Base-by-base conservation (phyloP, 2,888 invertebrate species). In the Aromia moschata region DNA sequence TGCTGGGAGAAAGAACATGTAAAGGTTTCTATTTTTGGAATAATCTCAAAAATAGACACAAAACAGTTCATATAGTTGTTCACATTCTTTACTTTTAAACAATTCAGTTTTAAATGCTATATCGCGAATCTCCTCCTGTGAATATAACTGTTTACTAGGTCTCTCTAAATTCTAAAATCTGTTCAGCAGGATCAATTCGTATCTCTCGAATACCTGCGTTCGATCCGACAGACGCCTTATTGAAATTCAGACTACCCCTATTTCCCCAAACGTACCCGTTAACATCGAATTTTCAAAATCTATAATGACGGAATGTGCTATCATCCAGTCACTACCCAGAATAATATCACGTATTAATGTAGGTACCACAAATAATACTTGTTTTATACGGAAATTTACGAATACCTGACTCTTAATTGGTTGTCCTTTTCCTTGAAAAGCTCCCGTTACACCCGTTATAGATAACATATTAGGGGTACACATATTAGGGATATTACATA, bases 281-380 rank as follows among this genome's bases (percentile, higher is more conserved):
- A 49, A 18, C 7, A 12, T 12, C 7, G 17, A 16, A 49, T 56
- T 49, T 3, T 43, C 30, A 43, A 45, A 55, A 43, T 56, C 38
- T 10, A 59, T 14, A 14, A 45, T 16, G 9, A 59, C 30, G 5
- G 31, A 11, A 49, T 38, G 16, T 11, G 56, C 25, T 9, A 12
- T 31, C 45, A 59, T 15, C 59, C 59, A 59, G 31, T 60, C 60
- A 12, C 33, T 31, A 10, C 57, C 60, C 10, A 60, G 45, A 9
- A 60, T 41, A 9, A 46, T 17, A 20, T 60, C 44, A 12, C 41
- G 9, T 43, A 20, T 25, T 31, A 60, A 25, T 2, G 43, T 38
- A 7, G 60, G 60, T 12, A 60, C 41, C 11, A 60, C 45, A 38
- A 57, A 57, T 25, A 14, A 20, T 2, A 41, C 3, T 9, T 54